phyloP scores from a whole-genome alignment of 1,140 invertebrate species.

The Lordiphosa collinella region DNA sequence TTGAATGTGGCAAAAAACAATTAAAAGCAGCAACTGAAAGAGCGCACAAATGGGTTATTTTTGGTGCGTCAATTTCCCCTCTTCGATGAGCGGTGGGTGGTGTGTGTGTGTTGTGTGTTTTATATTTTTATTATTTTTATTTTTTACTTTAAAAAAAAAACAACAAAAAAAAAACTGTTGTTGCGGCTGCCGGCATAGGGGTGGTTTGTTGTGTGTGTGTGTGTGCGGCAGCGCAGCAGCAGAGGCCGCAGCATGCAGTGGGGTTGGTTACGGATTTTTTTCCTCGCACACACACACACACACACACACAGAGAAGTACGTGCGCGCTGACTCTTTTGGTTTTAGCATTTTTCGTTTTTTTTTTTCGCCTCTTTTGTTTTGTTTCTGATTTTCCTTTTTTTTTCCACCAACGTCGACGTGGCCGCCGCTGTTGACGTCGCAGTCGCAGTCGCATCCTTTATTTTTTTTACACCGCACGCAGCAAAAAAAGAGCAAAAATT shows the following conservation, averaged over 20 bases:
- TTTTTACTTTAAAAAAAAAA: constrained; percentile 2
- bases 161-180: constrained; percentile 24
- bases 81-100: constrained; percentile 33
- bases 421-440: constrained; percentile 18
- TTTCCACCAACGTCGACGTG: constrained; percentile 9
- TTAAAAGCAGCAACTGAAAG: too few relatives aligned
- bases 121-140: constrained; percentile 39
- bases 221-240: constrained; percentile 19
- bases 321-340: constrained; percentile 52
- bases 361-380: constrained; percentile 67
- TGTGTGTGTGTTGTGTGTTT: constrained; percentile 22
- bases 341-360: constrained; percentile 68
- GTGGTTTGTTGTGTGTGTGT: constrained; percentile 55
- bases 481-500: constrained; percentile 43
- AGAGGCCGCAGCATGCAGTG: constrained; percentile 53
- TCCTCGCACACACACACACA: constrained; percentile 30
- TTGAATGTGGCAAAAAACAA: too few relatives aligned
- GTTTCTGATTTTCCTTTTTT: constrained; percentile 59
- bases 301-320: constrained; percentile 27
- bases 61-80: constrained; percentile 72
- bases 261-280: constrained; percentile 67
- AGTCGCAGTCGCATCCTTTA: constrained; percentile 69
- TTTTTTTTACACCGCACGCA: constrained; percentile 61
- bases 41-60: constrained; percentile 40
- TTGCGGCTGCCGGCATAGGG: constrained; percentile 47